Conservation (phyloP, 2,797 vertebrate species). For the Rhabdomys pumilio region DNA sequence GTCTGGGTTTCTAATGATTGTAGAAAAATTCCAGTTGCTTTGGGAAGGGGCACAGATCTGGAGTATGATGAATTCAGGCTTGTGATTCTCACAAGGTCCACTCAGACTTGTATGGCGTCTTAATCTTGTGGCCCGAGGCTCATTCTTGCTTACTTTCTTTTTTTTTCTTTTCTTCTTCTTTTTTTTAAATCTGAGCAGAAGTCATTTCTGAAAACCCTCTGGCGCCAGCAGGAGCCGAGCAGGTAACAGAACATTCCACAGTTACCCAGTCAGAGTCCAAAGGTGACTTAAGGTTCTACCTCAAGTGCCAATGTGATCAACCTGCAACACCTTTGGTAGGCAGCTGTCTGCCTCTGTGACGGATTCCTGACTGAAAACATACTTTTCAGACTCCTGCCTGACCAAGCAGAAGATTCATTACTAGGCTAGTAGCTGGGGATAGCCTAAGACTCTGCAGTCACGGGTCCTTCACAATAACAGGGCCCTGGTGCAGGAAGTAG, state of each 20-base stretch:
- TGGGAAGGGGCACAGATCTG: neutral
- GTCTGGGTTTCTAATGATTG: neutral
- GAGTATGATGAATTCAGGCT: neutral
- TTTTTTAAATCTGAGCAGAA: neutral
- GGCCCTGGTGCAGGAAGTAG: neutral
- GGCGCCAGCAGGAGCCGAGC: neutral
- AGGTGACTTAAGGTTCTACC: neutral
- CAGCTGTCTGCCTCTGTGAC: constrained; percentile 59
- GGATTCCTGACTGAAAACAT: constrained; percentile 36
- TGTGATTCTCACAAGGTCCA: neutral
- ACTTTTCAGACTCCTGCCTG: constrained; percentile 67
- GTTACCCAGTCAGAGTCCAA: constrained; percentile 44
- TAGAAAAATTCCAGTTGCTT: neutral
- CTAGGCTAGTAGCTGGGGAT: neutral
- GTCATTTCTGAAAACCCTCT: neutral
- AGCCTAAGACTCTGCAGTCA: neutral
- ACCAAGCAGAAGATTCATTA: constrained; percentile 40
- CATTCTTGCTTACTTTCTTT: no score
- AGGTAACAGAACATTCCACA: constrained; percentile 12
- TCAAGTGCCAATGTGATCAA: constrained; percentile 27
- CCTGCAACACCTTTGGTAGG: neutral
- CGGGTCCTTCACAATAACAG: neutral
- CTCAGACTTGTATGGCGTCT: neutral
- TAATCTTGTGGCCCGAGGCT: neutral
- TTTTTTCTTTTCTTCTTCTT: no score